A percentile compares a stretch with the other conserved stretches of the same genome.
Evolutionary conservation across 2,888 invertebrate species (phyloP).

Genomic region (Phalera bucephala): DNA sequence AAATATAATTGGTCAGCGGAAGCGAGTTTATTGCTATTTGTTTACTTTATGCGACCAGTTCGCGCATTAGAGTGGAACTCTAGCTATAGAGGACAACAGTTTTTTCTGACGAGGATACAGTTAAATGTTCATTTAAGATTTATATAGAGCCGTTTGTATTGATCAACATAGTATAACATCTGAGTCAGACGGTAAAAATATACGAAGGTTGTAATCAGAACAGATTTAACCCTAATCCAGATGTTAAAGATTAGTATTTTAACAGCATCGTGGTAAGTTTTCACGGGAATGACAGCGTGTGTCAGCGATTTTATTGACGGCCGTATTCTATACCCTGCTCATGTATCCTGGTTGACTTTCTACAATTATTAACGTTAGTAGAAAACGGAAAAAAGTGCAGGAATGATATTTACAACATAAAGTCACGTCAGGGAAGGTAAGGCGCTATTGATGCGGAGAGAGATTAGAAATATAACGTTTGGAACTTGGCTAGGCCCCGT

Average conservation of each 20-base stretch:
- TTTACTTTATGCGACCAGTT: constrained; percentile 38
- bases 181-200: constrained; percentile 1
- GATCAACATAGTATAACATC: not conserved
- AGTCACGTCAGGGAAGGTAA: too few relatives aligned
- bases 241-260: not conserved
- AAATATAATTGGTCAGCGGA: constrained; percentile 74
- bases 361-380: too few relatives aligned
- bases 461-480: too few relatives aligned
- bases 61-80: constrained; percentile 31
- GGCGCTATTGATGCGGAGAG: too few relatives aligned
- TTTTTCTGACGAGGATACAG: constrained; percentile 18
- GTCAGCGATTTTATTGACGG: not conserved
- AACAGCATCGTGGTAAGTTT: not conserved
- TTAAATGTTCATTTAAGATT: constrained; percentile 4
- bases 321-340: not conserved
- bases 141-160: not conserved
- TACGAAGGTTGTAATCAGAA: not conserved
- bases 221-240: too few relatives aligned
- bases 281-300: not conserved
- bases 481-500: too few relatives aligned
- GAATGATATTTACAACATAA: too few relatives aligned
- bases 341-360: too few relatives aligned
- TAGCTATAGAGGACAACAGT: constrained; percentile 19
- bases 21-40: constrained; percentile 58
- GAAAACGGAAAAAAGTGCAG: too few relatives aligned